phyloP scores from a whole-genome alignment of 2,888 invertebrate species.

The Apoda limacodes region DNA sequence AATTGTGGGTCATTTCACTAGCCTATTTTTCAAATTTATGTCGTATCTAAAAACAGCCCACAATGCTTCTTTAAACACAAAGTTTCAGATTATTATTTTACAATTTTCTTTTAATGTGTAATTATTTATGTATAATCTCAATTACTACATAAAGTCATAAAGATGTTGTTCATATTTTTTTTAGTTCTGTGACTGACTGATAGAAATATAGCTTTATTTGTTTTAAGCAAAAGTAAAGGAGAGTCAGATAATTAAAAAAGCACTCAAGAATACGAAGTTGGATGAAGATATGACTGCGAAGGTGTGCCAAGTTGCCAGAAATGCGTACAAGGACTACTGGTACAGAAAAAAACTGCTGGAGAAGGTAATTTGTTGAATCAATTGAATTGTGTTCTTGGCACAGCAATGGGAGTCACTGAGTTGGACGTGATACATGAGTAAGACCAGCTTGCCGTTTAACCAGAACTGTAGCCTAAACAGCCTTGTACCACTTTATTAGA shows the following conservation, averaged over 20 bases:
- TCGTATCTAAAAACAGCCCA: not conserved
- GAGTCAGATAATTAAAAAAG: slow-evolving; percentile 38
- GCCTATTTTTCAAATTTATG: not conserved
- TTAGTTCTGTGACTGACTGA: not conserved
- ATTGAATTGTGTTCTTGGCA: no score
- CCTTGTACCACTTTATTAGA: no score
- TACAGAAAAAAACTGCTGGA: slow-evolving; percentile 44
- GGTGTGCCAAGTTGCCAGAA: slow-evolving; percentile 48
- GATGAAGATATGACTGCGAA: slow-evolving; percentile 44
- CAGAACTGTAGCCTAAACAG: no score
- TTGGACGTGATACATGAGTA: no score
- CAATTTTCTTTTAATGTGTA: not conserved
- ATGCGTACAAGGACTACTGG: slow-evolving; percentile 54
- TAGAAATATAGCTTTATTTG: not conserved
- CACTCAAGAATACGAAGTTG: slow-evolving; percentile 28
- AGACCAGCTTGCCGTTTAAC: no score
- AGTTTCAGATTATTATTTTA: not conserved
- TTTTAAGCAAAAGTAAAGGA: slow-evolving; percentile 45
- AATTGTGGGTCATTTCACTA: not conserved
- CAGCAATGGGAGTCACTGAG: no score
- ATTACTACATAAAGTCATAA: no score
- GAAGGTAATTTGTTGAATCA: no score
- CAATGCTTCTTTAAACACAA: not conserved
- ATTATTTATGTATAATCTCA: no score
- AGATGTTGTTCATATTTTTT: not conserved